Conservation (phyloP, 2,888 invertebrate genomes). For the Caenorhabditis sp. region DNA sequence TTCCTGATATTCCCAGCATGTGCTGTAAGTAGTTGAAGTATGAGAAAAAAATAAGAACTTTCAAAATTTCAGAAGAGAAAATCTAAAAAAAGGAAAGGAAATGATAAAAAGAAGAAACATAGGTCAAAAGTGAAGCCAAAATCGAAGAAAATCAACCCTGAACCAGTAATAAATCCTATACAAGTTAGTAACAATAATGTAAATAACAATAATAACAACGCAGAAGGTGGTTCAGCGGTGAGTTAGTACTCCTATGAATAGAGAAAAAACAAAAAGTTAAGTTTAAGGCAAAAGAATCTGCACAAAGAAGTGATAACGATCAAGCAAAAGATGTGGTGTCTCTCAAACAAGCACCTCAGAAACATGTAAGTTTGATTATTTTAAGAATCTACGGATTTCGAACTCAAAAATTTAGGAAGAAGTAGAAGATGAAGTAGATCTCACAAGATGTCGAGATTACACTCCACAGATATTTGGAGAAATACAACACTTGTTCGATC, state of each 20-base stretch:
- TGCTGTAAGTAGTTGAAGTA: background rate
- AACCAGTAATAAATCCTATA: background rate
- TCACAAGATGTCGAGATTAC: slow-evolving; percentile 7
- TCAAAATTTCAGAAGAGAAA: background rate
- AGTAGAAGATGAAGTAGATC: background rate
- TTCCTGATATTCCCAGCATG: background rate
- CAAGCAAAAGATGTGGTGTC: too few relatives aligned
- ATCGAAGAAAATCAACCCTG: too few relatives aligned
- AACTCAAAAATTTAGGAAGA: background rate
- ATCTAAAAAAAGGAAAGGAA: background rate
- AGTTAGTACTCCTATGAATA: background rate
- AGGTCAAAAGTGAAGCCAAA: background rate
- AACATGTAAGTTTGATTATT: too few relatives aligned
- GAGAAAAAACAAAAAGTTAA: too few relatives aligned
- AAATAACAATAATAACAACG: background rate
- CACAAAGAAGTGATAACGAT: too few relatives aligned
- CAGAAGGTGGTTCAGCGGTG: background rate
- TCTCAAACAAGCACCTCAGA: too few relatives aligned
- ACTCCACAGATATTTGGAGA: slow-evolving; percentile 6
- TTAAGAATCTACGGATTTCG: background rate
- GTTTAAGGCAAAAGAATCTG: too few relatives aligned
- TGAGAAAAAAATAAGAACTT: background rate
- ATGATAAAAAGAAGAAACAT: background rate
- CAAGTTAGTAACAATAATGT: background rate
- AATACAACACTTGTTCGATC: background rate